Percentiles rank a stretch among this genome's conserved stretches.
Evolutionary conservation across 2,113 vertebrate species (phyloP).

Genomic region (Bucco capensis): DNA sequence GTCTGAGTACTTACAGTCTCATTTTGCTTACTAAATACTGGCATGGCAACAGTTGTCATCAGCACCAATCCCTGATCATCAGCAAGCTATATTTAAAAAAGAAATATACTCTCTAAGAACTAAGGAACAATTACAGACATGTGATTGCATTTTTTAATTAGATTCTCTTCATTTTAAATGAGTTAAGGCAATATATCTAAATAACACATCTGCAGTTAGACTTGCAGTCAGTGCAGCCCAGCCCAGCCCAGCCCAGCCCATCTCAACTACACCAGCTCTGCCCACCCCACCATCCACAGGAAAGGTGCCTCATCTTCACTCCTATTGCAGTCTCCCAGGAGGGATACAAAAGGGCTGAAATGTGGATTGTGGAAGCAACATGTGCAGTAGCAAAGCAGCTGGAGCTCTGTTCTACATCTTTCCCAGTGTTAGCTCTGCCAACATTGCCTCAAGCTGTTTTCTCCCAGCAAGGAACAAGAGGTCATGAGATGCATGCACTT

Average conservation of each 20-base stretch:
- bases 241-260: background rate
- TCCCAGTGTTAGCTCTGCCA: background rate
- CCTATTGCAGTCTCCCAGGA: background rate
- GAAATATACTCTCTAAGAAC: constrained; percentile 29
- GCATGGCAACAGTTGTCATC: constrained; percentile 99
- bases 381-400: constrained; percentile 6
- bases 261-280: background rate
- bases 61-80: constrained; percentile 87
- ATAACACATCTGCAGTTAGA: background rate
- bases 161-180: background rate
- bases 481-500: background rate
- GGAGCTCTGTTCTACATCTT: background rate
- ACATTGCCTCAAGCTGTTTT: background rate
- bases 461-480: background rate
- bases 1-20: constrained; percentile 89
- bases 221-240: background rate
- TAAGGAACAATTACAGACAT: background rate
- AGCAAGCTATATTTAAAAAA: constrained; percentile 80
- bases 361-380: background rate
- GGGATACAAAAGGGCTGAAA: background rate
- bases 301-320: background rate
- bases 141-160: background rate
- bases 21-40: constrained; percentile 98
- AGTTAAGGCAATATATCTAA: background rate
- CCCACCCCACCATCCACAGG: background rate